Evolutionary conservation across 2,888 invertebrate species (phyloP), one percentile per base, ranked within the genome.

Genomic region (Ametastegia equiseti): DNA sequence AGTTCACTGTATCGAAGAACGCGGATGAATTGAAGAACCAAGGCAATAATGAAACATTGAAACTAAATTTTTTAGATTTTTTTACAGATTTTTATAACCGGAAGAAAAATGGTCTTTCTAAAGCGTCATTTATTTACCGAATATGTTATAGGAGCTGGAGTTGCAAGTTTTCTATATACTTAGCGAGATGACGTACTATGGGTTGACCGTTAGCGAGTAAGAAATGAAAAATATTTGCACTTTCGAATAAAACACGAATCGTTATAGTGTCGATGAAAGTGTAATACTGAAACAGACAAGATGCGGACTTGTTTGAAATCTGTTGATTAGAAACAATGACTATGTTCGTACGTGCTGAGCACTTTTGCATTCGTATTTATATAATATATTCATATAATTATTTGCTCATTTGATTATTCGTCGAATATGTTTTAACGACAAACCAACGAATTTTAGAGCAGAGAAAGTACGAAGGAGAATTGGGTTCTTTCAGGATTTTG

Each of bases 391-490:
- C 30, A 65, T 36, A 36, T 30, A 9, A 1, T 2, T 13, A n/a
- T 15, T 33, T 33, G 33, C 6, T 15, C 4, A 54, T 9, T 13
- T 7, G n/a, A n/a, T 15, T 65, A n/a, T 33, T 33, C 27, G 63
- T 65, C 63, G 30, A 65, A 3, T 36, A n/a, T n/a, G n/a, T n/a
- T n/a, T n/a, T n/a, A 30, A 65, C 15, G 36, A 30, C 1, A 6
- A 30, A 60, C 60, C 19, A 6, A 39, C 15, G 15, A 13, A 36
- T 36, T 71, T 54, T 36, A 19, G 75, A n/a, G 54, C 50, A 75
- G 75, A 75, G 75, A 75, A 75, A 75, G 54, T 75, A 50, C 50
- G 36, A 54, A 54, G 36, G 36, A 13, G 39, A 54, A 33, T n/a
- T 5, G 33, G 13, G 54, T 54, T 33, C 75, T 54, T 75, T 75